Base-by-base conservation (phyloP, 2,113 vertebrate species). In the Mormoops blainvillei region DNA sequence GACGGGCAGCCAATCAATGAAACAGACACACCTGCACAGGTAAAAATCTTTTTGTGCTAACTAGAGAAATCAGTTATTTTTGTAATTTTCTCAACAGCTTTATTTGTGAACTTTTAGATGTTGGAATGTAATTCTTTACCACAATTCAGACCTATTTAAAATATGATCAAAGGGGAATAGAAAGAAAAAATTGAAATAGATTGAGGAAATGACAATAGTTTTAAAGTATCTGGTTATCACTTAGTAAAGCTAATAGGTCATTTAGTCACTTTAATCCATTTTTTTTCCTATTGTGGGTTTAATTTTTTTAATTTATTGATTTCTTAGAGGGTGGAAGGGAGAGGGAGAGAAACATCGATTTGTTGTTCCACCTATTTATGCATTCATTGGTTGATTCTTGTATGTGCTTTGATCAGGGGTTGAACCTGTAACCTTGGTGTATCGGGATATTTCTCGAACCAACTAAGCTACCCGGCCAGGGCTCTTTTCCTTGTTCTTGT, bases 1-100 rank as follows among this genome's bases (percentile, higher is more conserved):
- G 99, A 99, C 95, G 99, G 99, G 85, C 99, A 99, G 97, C 99
- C 99, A 96, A 99, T 99, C 98, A 99, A 99, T 98, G 99, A 99
- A 98, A 99, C 99, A 97, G 99, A 99, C 97, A 99, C 99, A 97
- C 99, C 99, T 97, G 99, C 99, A 98, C 99, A 99, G 99, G 99
- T 99, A 99, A 99, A 89, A 92, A 5, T 28, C 36, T 71, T 19
- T 95, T 20, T 45, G 12, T 83, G 54, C 15, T 95, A 70, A 88
- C 73, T 87, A n/a, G 68, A 85, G 94, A 89, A 87, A n/a, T 36
- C 20, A 1, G 0, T 56, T 28, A 3, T 58, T 24, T 26, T 11
- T 3, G 10, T 73, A 52, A 41, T 73, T 61, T 92, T 52, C 36
- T 61, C 56, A 84, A 67, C 15, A 56, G 28, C 45, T 80, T 91